These are phyloP conservation scores for Yponomeuta cagnagella DNA, from an alignment of 2,888 invertebrate species.

Conservation along the genomic window DNA sequence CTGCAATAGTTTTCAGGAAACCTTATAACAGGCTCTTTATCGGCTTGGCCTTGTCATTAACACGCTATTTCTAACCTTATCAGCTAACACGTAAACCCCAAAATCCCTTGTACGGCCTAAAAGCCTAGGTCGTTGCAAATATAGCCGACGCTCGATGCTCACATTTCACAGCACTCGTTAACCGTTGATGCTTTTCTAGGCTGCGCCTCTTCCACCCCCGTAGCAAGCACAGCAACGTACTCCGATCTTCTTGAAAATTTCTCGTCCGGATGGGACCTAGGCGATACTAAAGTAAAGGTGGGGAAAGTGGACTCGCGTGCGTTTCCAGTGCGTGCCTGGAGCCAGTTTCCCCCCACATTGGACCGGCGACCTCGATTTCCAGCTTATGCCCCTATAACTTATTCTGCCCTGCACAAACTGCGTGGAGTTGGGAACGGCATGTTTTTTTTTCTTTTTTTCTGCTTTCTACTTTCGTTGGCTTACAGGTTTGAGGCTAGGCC, in stretches of 20 bases:
- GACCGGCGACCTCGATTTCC: constrained; percentile 67
- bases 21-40: constrained; percentile 41
- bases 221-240: not conserved
- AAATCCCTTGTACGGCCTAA: constrained; percentile 30
- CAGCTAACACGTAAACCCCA: constrained; percentile 30
- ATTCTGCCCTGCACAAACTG: constrained; percentile 58
- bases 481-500: constrained; percentile 8
- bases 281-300: not conserved
- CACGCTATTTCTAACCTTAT: constrained; percentile 36
- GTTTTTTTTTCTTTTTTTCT: constrained; percentile 25
- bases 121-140: constrained; percentile 38
- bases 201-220: not conserved
- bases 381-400: constrained; percentile 61
- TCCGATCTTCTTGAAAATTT: not conserved
- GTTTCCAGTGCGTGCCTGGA: constrained; percentile 59
- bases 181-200: not conserved
- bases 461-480: constrained; percentile 22
- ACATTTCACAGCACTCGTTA: not conserved
- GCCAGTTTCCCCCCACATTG: constrained; percentile 63
- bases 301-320: constrained; percentile 55
- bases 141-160: constrained; percentile 23
- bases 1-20: constrained; percentile 46
- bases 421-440: constrained; percentile 21
- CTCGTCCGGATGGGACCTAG: not conserved
- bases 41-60: constrained; percentile 18